Base-by-base conservation (phyloP, 2,113 vertebrate genomes). In the Megalops atlanticus region DNA sequence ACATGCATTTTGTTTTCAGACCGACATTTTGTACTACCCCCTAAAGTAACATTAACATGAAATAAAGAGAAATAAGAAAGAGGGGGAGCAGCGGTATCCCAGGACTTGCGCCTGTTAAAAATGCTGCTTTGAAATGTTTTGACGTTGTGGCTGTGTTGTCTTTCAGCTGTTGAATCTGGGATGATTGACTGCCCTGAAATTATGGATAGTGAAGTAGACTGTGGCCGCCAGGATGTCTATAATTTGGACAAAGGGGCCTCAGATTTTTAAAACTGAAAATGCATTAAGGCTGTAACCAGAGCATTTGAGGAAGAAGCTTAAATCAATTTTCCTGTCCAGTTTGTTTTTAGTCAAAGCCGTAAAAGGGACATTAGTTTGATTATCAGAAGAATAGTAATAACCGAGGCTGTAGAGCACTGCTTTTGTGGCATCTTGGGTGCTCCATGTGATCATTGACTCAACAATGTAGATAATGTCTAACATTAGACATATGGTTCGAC, bases 111-210 rank as follows among this genome's bases (percentile, higher is more conserved):
- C 52, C 41, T 45, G 10, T 36, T 40, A 36, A 49, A 45, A 80
- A 52, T 70, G 33, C 49, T n/a, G 35, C 69, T 72, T 72, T 72
- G 69, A 79, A 80, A 80, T 78, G 81, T 52, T 39, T 38, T 76
- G 52, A 74, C 82, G 82, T 64, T 38, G 77, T 39, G 40, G 76
- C 54, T 45, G 58, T 64, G 84, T 41, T 81, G 83, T 14, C 77
- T 81, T 73, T 86, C 75, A 70, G 84, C 87, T 73, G 72, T 78
- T 82, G 81, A 31, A 38, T 79, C 64, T 41, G 31, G 41, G 76
- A 77, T 91, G 90, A 92, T 85, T 90, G 92, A 91, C 89, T 87
- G 88, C 84, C 84, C 90, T 91, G 87, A 93, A 90, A 93, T 92
- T 84, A 91, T 85, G 84, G 70, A 71, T 77, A 77, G 87, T 85